Evolutionary conservation across 2,888 invertebrate genomes (phyloP), one percentile per base, ranked within the genome.

Genomic region (Rhopalosiphum nymphaeae): DNA sequence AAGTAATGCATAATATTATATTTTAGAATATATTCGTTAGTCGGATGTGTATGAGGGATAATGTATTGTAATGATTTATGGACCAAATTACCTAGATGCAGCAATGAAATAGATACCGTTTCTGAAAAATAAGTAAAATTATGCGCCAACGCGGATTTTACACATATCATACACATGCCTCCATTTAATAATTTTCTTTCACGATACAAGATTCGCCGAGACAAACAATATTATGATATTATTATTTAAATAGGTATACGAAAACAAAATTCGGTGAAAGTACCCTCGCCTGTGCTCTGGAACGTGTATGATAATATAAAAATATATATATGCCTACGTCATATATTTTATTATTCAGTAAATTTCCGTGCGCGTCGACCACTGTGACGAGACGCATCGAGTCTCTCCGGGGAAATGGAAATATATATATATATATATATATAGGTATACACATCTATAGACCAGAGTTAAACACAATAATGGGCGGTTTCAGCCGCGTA

Each of bases 401-500:
- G 57, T 57, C 16, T 89, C 89, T 78, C 89, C 36, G 61, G 61
- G 89, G 89, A 61, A 90, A 90, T 61, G 89, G 46, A n/a, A 90
- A 61, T 90, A 89, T 53, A n/a, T 46, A 57, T 89, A 67, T n/a
- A 78, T 78, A 78, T 78, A 26, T 21, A 44, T 29, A 85, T 44
- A 21, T 78, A 78, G 85, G 85, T 85, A 44, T 85, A 85, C 78
- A 26, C 29, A 85, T 44, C 85, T 44, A 85, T 53, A 53, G 44
- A 85, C 78, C 85, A n/a, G 9, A 90, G 89, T 90, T 44, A 42
- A 61, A 90, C n/a, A 90, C 89, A 90, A 78, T 78, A 78, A 90
- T 90, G 61, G 61, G 21, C 21, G 89, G 57, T 89, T 89, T 89
- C 57, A 61, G 44, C 57, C 9, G 89, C 29, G 89, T 57, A 89